Evolutionary conservation across 2,113 vertebrate genomes (phyloP), one percentile per base, ranked within the genome.

Genomic region (Desmodus rotundus): DNA sequence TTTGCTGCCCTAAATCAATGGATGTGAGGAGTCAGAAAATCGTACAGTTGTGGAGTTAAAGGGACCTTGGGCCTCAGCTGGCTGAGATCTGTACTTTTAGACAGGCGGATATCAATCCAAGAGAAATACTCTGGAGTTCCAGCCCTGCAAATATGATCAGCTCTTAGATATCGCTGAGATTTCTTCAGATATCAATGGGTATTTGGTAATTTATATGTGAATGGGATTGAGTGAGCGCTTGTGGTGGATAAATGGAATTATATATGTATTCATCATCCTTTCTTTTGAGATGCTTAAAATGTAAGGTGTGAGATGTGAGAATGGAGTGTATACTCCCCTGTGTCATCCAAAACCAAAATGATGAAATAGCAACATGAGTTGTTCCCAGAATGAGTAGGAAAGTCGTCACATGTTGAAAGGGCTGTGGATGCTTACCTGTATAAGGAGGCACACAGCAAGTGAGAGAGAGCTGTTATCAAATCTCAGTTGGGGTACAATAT

Each of bases 241-340:
- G 4, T 31, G 4, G 16, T 68, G 2, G 4, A 68, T 38, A 3
- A 95, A 54, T 52, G 19, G 2, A 33, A 70, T 65, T 61, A 36
- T 11, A 33, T 24, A 56, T 20, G 14, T 9, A 22, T 36, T 43
- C 24, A 82, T 45, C 2, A 20, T 38, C 17, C n/a, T 81, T 91
- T 86, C 47, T 89, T 80, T 56, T 58, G 61, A 86, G 41, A 73
- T 96, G 28, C 11, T 78, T 91, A 15, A 58, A 89, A 43, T 31
- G 56, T 61, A 87, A 36, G 3, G 9, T n/a, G 38, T 94, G 31
- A 54, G 14, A 3, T 47, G 2, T 54, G 3, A 4, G 15, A 33
- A n/a, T 0, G 63, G 36, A 45, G 4, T 41, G 4, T 54, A 17
- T 47, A 58, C 22, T 76, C 26, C 19, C 4, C 0, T 70, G 9